phyloP scores from a whole-genome alignment of 1,140 invertebrate species.

The Drosophila arawakana region DNA sequence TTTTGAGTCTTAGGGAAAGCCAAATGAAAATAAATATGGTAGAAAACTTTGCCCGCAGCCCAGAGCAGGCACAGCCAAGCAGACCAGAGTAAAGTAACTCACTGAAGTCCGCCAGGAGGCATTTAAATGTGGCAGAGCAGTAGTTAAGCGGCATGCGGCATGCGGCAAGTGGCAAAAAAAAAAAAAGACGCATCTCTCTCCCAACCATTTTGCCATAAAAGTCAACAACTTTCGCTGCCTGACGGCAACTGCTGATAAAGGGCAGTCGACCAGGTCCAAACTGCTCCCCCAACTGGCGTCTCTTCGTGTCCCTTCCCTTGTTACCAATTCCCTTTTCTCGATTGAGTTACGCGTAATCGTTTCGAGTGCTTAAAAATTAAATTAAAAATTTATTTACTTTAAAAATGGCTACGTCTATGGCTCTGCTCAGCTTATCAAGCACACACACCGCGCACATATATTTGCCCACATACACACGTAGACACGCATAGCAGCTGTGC shows the following conservation, averaged over 20 bases:
- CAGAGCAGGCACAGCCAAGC: background rate
- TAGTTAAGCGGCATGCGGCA: slow-evolving; percentile 32
- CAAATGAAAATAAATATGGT: slow-evolving; percentile 59
- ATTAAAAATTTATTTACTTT: slow-evolving; percentile 81
- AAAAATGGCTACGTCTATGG: slow-evolving; percentile 29
- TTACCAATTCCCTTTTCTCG: slow-evolving; percentile 47
- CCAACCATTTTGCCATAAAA: slow-evolving; percentile 73
- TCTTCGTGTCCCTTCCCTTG: background rate
- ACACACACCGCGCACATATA: slow-evolving; percentile 19
- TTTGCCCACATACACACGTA: slow-evolving; percentile 18
- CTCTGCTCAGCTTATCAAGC: slow-evolving; percentile 53
- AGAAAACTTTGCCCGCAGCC: slow-evolving; percentile 42
- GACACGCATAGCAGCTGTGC: slow-evolving; percentile 15
- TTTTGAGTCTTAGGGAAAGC: slow-evolving; percentile 26
- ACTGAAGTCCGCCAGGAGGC: slow-evolving; percentile 24
- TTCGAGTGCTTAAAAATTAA: slow-evolving; percentile 78
- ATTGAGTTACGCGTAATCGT: slow-evolving; percentile 80
- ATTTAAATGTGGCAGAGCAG: slow-evolving; percentile 50
- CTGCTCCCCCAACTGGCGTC: background rate
- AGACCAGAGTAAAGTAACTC: slow-evolving; percentile 20
- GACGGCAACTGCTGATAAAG: slow-evolving; percentile 63
- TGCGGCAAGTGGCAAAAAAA: slow-evolving; percentile 2
- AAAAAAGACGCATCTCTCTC: slow-evolving; percentile 21
- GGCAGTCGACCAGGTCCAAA: slow-evolving; percentile 25
- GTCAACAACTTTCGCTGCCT: slow-evolving; percentile 74